Evolutionary conservation across 2,888 invertebrate species (phyloP), one percentile per base, ranked within the genome.

Genomic region (Drosophila ezoana): DNA sequence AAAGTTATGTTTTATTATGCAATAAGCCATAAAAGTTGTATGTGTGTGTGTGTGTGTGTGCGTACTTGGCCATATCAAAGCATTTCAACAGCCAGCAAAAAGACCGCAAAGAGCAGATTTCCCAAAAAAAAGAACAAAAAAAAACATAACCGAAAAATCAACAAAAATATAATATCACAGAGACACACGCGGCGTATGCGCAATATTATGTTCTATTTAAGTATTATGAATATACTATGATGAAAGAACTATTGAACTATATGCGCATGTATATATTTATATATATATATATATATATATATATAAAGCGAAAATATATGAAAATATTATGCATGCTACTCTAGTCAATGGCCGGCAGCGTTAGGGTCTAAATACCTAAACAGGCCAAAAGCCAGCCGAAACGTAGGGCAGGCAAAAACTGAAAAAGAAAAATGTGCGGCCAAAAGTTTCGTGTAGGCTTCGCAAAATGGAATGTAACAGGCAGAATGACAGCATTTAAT

Each of bases 401-500:
- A 14, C 11, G 6, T 16, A n/a, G 18, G 23, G n/a, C 20, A 23
- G 37, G 18, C 35, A 10, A 49, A 35, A 38, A 18, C 35, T n/a
- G 37, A 14, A 41, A 67, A 60, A 44, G 52, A 69, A 80, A 77
- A 80, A 76, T 65, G 49, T 65, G 58, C 52, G 54, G 49, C 40
- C 20, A 38, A 64, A 67, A 62, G 51, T 67, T 68, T 67, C 48
- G 54, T 68, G 69, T 40, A 49, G 70, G 70, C 57, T 61, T 61
- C 57, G 23, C 18, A 40, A 59, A 64, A 44, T 47, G 49, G 52
- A 63, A 64, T 67, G 74, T 60, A 63, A 67, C 74, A 61, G 60
- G 45, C 66, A 47, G 66, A 66, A 62, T 71, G 72, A 67, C 72
- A 76, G 67, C 72, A 67, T 65, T 63, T 56, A 61, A 72, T 62